A percentile compares a stretch with the other conserved stretches of the same genome.
Evolutionary conservation across 2,888 invertebrate genomes (phyloP).

Genomic region (Rhyacophila evoluta): DNA sequence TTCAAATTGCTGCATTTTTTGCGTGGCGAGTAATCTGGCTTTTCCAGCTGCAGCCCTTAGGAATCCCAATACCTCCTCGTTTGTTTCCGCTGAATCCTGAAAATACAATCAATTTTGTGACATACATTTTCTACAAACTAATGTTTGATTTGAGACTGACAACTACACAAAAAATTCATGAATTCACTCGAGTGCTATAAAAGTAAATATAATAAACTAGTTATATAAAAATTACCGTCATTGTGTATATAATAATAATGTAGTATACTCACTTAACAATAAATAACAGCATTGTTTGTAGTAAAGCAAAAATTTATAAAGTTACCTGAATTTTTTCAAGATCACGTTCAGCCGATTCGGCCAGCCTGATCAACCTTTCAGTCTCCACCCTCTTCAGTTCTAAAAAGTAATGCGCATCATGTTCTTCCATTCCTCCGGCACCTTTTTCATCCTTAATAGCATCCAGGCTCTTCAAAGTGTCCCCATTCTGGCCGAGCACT

Average conservation of each 20-base stretch:
- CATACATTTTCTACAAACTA: too few species aligned
- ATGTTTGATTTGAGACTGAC: too few species aligned
- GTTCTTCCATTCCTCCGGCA: conserved; percentile 61
- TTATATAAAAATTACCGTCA: too few species aligned
- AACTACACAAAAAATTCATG: too few species aligned
- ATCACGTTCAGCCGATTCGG: conserved; percentile 78
- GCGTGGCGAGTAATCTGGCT: conserved; percentile 86
- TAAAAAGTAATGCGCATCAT: conserved; percentile 84
- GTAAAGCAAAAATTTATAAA: conserved; percentile 44
- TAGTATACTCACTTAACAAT: too few species aligned
- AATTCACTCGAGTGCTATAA: too few species aligned
- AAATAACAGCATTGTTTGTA: too few species aligned
- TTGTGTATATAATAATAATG: too few species aligned
- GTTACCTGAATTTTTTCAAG: conserved; percentile 70
- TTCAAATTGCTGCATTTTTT: conserved; percentile 96
- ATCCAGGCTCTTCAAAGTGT: background rate
- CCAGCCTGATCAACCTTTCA: conserved; percentile 75
- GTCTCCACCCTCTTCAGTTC: conserved; percentile 81
- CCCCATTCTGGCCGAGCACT: background rate
- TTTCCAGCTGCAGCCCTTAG: conserved; percentile 92
- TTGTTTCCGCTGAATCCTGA: conserved; percentile 65
- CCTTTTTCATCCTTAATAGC: background rate
- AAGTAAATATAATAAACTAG: too few species aligned
- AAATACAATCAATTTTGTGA: conserved; percentile 45
- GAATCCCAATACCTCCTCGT: conserved; percentile 86